Conservation (phyloP, 1,140 invertebrate genomes). For the Steinernema feltiae region DNA sequence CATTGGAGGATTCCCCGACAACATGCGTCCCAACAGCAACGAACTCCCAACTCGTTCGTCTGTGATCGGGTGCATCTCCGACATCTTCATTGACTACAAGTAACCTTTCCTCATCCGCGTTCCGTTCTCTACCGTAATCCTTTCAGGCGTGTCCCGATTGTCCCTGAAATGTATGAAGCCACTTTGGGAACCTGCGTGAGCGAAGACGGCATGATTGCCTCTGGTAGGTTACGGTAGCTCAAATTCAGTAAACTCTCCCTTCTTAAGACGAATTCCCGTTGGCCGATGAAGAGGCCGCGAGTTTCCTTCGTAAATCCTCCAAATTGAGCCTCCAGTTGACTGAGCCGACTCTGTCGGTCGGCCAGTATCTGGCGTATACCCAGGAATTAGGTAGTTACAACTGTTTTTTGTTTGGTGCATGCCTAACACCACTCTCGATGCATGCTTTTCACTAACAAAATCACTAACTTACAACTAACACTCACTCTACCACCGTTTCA, state of each 20-base stretch:
- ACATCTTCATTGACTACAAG: constrained; percentile 53
- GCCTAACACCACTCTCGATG: not conserved
- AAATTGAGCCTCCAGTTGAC: constrained; percentile 25
- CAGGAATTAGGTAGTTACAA: constrained; percentile 10
- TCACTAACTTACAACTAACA: not conserved
- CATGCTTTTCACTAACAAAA: not conserved
- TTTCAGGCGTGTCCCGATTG: constrained; percentile 42
- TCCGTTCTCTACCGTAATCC: not conserved
- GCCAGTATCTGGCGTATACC: constrained; percentile 16
- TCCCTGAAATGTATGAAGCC: constrained; percentile 53
- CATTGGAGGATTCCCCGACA: constrained; percentile 38
- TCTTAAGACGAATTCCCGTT: constrained; percentile 7
- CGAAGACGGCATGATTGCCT: constrained; percentile 18
- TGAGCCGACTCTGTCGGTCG: constrained; percentile 16
- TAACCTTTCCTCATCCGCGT: constrained; percentile 19
- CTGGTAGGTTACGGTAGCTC: constrained; percentile 25
- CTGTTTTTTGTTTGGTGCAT: constrained; percentile 13
- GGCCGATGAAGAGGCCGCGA: constrained; percentile 19
- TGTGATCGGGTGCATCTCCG: constrained; percentile 54
- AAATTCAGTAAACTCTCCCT: not conserved
- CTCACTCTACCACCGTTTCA: not conserved
- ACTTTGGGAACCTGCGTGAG: constrained; percentile 45
- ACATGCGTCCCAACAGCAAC: constrained; percentile 30
- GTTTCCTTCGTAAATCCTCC: constrained; percentile 29
- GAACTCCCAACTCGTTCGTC: constrained; percentile 45